A percentile compares a stretch with the other conserved stretches of the same genome.
Conservation (phyloP, 2,888 invertebrate genomes). For the Gastracanthus pulcherrimus region DNA sequence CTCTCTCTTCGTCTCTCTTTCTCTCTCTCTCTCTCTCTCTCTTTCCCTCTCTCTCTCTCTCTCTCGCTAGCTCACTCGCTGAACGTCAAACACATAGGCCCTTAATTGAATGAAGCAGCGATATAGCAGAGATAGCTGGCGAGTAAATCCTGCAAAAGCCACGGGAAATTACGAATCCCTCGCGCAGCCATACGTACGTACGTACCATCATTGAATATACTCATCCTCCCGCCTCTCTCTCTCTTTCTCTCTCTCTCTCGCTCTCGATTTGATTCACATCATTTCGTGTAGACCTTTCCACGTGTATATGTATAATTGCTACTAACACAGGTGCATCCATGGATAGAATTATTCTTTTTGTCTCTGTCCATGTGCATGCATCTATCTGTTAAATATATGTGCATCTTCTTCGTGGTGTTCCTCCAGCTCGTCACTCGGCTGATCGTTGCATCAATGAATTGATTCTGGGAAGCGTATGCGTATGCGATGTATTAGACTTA, state of each 20-base stretch:
- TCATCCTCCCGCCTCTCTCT: background rate
- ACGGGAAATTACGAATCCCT: background rate
- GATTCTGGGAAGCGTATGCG: too few relatives aligned
- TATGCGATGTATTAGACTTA: too few relatives aligned
- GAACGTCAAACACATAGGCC: conserved; percentile 20
- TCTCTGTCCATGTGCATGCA: too few relatives aligned
- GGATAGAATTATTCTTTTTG: too few relatives aligned
- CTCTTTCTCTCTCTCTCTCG: background rate
- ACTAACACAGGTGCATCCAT: too few relatives aligned
- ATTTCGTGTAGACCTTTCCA: background rate
- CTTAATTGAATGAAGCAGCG: conserved; percentile 29
- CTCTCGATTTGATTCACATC: background rate
- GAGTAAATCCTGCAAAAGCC: background rate
- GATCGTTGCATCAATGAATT: too few relatives aligned
- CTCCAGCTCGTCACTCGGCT: too few relatives aligned
- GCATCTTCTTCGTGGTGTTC: too few relatives aligned
- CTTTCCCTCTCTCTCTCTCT: background rate
- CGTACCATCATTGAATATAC: background rate
- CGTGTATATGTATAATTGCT: too few relatives aligned
- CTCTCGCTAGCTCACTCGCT: background rate
- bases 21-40: background rate
- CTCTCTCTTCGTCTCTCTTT: background rate
- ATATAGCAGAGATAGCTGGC: background rate
- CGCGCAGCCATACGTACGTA: too few relatives aligned
- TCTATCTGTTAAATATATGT: too few relatives aligned